Evolutionary conservation across 2,888 invertebrate genomes (phyloP), one percentile per base, ranked within the genome.

Genomic region (Heliconius sara): DNA sequence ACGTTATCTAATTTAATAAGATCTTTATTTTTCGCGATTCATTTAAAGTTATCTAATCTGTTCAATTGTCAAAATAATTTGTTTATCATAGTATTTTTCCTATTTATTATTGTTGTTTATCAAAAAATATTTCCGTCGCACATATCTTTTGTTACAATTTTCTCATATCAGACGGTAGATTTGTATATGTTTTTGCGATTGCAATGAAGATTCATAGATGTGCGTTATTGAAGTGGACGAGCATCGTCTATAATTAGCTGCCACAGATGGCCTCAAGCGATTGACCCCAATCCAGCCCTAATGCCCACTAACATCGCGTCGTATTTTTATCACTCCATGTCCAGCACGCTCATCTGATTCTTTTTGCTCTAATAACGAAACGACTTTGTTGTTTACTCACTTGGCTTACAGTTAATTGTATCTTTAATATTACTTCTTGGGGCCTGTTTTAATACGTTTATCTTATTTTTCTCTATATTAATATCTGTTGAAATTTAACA

Each of bases 191-290:
- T 79, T 79, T 88, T 85, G 87, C 89, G 86, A 86, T 90, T 87
- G 87, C 89, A 90, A 91, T 91, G 89, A 88, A 90, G 87, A 89
- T 90, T 89, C 89, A 89, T 87, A 89, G 89, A 89, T 86, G 89
- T 90, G 89, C 89, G 88, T 89, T 89, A 91, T 91, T 90, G 90
- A 89, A 86, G 88, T 89, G 89, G 88, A 88, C 90, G 91, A 89
- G 88, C 86, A 87, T 89, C 88, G 88, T 89, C 93, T 95, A 94
- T 95, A 94, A 95, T 95, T 94, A 95, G 91, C 89, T 87, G 85
- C 88, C 90, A 91, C 94, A 93, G 93, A 94, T 94, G 94, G 93
- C 93, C 93, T 93, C 93, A 91, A 92, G 90, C 92, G 94, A 92
- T 92, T 94, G 95, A 95, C 95, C 95, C 89, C 93, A 92, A 94